These are phyloP conservation scores for Eurystomus glaucurus DNA, from an alignment of 2,797 vertebrate genomes.

Conservation along the genomic window DNA sequence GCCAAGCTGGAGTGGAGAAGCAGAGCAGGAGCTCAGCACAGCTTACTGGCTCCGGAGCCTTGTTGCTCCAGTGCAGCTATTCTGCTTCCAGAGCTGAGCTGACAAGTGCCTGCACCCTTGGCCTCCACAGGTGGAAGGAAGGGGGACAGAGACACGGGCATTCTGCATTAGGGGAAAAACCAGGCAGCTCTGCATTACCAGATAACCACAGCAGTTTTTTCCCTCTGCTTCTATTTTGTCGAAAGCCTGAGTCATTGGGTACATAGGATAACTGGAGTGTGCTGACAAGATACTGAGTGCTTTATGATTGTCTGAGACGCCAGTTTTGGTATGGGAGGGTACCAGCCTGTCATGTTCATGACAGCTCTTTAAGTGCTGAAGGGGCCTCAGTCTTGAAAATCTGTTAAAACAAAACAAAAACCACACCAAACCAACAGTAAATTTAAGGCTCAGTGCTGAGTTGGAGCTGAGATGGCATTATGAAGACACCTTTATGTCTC, in stretches of 20 bases:
- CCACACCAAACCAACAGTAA: not conserved
- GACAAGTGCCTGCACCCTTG: not conserved
- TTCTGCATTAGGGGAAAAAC: not conserved
- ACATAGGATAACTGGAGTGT: not conserved
- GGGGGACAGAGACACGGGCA: not conserved
- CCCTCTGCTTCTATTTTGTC: not conserved
- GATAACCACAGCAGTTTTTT: not conserved
- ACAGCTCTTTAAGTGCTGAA: not conserved
- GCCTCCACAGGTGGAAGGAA: not conserved
- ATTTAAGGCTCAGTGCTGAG: not conserved
- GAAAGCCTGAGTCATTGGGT: not conserved
- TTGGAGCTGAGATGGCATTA: not conserved
- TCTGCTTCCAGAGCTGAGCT: not conserved
- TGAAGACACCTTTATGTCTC: not conserved
- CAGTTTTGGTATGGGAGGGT: not conserved
- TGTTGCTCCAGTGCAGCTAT: not conserved
- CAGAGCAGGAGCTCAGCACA: not conserved
- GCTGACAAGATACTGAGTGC: not conserved
- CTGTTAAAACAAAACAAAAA: not conserved
- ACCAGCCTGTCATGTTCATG: rapidly evolving
- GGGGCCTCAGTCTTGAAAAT: not conserved
- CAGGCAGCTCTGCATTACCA: not conserved
- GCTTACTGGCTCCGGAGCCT: not conserved
- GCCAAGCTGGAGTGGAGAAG: slow-evolving; percentile 15
- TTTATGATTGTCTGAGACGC: not conserved